Evolutionary conservation across 2,888 invertebrate species (phyloP).

Genomic region (Pachycephus smyrnensis): DNA sequence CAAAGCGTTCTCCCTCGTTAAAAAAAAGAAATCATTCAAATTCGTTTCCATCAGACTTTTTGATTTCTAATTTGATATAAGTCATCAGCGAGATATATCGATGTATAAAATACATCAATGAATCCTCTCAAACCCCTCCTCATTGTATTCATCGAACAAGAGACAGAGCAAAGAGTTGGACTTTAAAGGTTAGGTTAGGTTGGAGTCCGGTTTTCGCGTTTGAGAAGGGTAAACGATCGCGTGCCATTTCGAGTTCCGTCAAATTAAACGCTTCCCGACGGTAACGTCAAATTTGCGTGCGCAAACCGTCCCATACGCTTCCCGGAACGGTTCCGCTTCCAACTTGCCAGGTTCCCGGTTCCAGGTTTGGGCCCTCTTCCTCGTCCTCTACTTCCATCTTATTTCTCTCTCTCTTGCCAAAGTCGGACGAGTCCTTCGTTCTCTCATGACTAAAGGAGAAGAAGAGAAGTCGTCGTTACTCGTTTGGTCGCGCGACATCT

Average conservation of each 20-base stretch:
- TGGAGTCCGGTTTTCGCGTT: background rate
- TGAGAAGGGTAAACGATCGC: conserved; percentile 39
- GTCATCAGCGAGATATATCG: background rate
- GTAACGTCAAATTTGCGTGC: conserved; percentile 64
- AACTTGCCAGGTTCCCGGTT: background rate
- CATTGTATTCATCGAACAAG: background rate
- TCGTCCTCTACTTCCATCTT: conserved; percentile 11
- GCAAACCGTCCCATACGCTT: conserved; percentile 26
- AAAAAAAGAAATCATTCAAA: background rate
- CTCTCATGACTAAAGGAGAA: conserved; percentile 32
- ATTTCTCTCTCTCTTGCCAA: conserved; percentile 6
- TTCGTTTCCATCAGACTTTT: background rate
- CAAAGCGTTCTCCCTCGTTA: background rate
- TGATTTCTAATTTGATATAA: background rate
- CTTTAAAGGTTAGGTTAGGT: background rate
- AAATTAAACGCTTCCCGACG: conserved; percentile 60
- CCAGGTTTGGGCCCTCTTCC: conserved; percentile 11
- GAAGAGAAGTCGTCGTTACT: conserved; percentile 36
- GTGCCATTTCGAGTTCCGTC: conserved; percentile 55
- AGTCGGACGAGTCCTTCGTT: conserved; percentile 28
- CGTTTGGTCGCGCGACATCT: conserved; percentile 24
- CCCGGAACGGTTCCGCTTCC: background rate
- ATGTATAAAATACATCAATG: background rate
- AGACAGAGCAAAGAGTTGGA: background rate
- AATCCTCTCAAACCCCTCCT: background rate